A percentile compares a stretch with the other conserved stretches of the same genome.
Conservation (phyloP, 2,113 vertebrate species). For the Opisthocomus hoazin region DNA sequence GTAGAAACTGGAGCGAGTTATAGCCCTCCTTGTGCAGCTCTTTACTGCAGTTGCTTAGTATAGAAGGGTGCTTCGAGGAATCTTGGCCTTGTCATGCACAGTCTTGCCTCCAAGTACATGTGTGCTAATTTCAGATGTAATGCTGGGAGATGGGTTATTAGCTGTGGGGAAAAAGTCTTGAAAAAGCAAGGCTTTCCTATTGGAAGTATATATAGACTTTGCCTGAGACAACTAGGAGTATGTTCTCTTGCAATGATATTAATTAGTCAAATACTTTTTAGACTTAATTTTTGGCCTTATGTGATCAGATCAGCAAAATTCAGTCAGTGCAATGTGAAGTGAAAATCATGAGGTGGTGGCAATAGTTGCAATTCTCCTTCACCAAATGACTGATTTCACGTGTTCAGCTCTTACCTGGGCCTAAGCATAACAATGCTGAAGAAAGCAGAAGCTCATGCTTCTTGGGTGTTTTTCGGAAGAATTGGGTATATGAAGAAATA, state of each 20-base stretch:
- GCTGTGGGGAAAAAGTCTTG: not conserved
- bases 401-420: not conserved
- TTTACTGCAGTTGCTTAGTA: not conserved
- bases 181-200: not conserved
- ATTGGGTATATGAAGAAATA: not conserved
- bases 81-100: not conserved
- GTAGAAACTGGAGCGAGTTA: not conserved
- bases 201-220: not conserved
- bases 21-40: not conserved
- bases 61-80: not conserved
- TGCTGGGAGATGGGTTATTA: not conserved
- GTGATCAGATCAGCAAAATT: not conserved
- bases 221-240: not conserved
- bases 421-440: not conserved
- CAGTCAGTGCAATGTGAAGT: not conserved
- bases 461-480: not conserved
- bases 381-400: not conserved
- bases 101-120: fast-evolving
- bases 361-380: not conserved
- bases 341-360: not conserved
- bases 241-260: not conserved
- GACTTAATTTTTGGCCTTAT: not conserved
- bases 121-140: not conserved
- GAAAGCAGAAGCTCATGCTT: not conserved
- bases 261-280: not conserved